A percentile compares a stretch with the other conserved stretches of the same genome.
Evolutionary conservation across 2,888 invertebrate species (phyloP).

Genomic region (Synergus gifuensis): DNA sequence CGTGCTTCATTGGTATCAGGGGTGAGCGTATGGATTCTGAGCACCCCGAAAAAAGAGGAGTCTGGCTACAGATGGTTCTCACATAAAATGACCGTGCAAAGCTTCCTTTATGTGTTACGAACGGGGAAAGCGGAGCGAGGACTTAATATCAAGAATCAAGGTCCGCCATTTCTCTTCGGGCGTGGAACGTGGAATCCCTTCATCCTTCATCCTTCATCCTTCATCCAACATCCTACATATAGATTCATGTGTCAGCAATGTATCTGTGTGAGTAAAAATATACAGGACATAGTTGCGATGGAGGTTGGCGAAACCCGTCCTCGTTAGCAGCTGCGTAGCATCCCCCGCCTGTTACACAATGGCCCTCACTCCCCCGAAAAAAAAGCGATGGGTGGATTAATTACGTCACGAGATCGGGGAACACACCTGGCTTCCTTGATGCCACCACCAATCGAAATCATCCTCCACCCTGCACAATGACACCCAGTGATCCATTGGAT

Average conservation of each 20-base stretch:
- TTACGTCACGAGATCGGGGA: conserved; percentile 72
- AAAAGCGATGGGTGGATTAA: conserved; percentile 75
- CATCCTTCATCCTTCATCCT: conserved; percentile 22
- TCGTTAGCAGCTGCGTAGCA: conserved; percentile 75
- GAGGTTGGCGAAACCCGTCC: conserved; percentile 52
- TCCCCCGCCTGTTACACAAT: conserved; percentile 76
- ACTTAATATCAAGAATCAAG: conserved; percentile 45
- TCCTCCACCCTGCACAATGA: conserved; percentile 49
- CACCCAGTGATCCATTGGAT: conserved; percentile 45
- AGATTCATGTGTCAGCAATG: conserved; percentile 40
- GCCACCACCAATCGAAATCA: conserved; percentile 67
- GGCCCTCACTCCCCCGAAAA: conserved; percentile 64
- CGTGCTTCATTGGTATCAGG: not conserved
- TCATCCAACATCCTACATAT: conserved; percentile 44
- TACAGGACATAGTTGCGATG: conserved; percentile 23
- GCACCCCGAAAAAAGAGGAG: not conserved
- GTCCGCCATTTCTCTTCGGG: conserved; percentile 49
- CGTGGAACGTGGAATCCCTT: conserved; percentile 49
- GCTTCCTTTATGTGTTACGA: not conserved
- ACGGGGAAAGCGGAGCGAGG: not conserved
- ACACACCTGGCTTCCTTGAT: conserved; percentile 73
- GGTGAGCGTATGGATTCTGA: not conserved
- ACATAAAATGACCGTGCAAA: conserved; percentile 25
- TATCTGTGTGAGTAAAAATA: conserved; percentile 41
- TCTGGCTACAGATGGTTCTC: conserved; percentile 23